These are phyloP conservation scores for Pseudoips prasinana DNA, from an alignment of 2,888 invertebrate genomes.

Conservation along the genomic window DNA sequence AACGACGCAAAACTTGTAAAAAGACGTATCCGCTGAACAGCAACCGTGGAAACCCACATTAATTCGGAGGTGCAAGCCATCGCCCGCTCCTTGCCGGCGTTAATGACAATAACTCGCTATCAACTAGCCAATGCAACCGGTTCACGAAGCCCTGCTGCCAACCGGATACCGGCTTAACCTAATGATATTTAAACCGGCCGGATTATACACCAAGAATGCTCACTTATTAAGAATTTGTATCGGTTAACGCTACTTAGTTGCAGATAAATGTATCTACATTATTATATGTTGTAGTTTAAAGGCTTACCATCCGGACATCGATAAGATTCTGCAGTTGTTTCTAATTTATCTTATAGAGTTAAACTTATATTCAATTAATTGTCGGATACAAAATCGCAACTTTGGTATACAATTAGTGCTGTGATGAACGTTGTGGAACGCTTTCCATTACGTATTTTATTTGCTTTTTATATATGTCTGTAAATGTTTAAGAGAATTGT, in stretches of 20 bases:
- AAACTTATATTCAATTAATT: too few species aligned
- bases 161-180: constrained; percentile 9
- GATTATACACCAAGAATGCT: constrained; percentile 34
- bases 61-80: constrained; percentile 51
- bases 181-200: constrained; percentile 23
- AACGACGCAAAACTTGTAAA: too few species aligned
- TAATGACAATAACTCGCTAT: constrained; percentile 74
- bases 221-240: constrained; percentile 31
- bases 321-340: too few species aligned
- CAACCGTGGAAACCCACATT: constrained; percentile 38
- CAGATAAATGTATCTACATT: constrained; percentile 9
- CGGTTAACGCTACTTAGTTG: constrained; percentile 9
- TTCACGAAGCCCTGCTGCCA: constrained; percentile 24
- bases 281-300: constrained; percentile 8
- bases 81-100: constrained; percentile 45
- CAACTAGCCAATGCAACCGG: constrained; percentile 41
- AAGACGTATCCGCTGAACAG: constrained; percentile 1
- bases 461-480: too few species aligned
- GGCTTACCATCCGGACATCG: constrained; percentile 1
- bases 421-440: neutral
- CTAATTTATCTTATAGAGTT: too few species aligned
- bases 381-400: too few species aligned
- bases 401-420: neutral
- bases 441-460: too few species aligned
- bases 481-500: too few species aligned